Percentiles rank a stretch among this genome's conserved stretches.
phyloP scores from a whole-genome alignment of 1,140 invertebrate genomes.

The Drosophila athabasca region DNA sequence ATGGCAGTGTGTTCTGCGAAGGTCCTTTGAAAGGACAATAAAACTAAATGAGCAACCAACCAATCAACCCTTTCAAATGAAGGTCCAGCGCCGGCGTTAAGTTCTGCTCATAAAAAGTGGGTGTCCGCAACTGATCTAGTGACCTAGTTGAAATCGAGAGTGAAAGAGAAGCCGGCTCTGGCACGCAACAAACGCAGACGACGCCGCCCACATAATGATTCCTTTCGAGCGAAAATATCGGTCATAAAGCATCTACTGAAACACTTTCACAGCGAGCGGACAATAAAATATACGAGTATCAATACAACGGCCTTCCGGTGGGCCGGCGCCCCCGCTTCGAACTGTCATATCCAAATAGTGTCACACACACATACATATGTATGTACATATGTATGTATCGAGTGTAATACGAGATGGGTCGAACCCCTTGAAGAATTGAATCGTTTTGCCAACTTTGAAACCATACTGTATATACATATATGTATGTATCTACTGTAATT shows the following conservation, averaged over 20 bases:
- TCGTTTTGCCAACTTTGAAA: too few relatives aligned
- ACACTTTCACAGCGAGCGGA: constrained; percentile 53
- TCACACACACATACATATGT: too few relatives aligned
- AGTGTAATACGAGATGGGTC: not conserved
- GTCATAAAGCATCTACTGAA: constrained; percentile 15
- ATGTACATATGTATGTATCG: too few relatives aligned
- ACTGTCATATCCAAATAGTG: too few relatives aligned
- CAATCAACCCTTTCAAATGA: constrained; percentile 32
- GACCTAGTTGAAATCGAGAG: constrained; percentile 36
- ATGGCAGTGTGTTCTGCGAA: too few relatives aligned
- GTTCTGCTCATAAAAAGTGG: constrained; percentile 28
- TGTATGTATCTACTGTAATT: too few relatives aligned
- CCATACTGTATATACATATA: too few relatives aligned
- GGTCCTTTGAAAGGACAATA: constrained; percentile 28
- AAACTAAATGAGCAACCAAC: constrained; percentile 42
- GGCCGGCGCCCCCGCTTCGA: too few relatives aligned
- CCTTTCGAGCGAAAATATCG: constrained; percentile 59
- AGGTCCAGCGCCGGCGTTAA: constrained; percentile 50
- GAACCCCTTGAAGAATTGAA: not conserved
- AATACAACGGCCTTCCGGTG: constrained; percentile 23
- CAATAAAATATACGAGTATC: constrained; percentile 39
- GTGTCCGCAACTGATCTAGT: constrained; percentile 39
- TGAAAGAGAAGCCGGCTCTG: constrained; percentile 8
- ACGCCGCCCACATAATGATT: constrained; percentile 70
- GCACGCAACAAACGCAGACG: constrained; percentile 6